Base-by-base conservation (phyloP, 1,140 invertebrate genomes). In the Leptonema lineaticorne region DNA sequence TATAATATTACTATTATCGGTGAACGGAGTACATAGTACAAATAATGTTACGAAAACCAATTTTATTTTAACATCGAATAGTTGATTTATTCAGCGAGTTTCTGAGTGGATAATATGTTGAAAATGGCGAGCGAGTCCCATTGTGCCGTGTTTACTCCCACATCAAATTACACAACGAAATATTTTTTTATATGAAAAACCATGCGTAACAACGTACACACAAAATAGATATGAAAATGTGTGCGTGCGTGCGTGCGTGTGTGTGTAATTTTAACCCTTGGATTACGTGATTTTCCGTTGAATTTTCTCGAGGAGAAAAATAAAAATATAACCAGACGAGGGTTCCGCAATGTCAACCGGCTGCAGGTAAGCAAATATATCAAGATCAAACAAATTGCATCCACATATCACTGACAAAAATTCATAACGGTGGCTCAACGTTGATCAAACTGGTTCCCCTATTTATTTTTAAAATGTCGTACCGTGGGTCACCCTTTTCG, bases 341-440 rank as follows among this genome's bases (percentile, higher is more conserved):
- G n/a, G n/a, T n/a, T n/a, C n/a, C n/a, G n/a, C 69, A 57, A 59
- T 48, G 58, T 45, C n/a, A 20, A n/a, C n/a, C n/a, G n/a, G n/a
- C n/a, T 30, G 14, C 69, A 70, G 69, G 69, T 70, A 67, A 63
- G 56, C 62, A 45, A 69, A 69, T 69, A 62, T 65, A 65, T 69
- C 69, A 66, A 70, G 69, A 70, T 70, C 69, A 70, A 70, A 62
- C 64, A 62, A 67, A 67, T 70, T 67, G 69, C 69, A 70, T 63
- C 63, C 69, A 67, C 69, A 67, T 67, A 67, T 70, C 63, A 67
- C 45, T 46, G 24, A 45, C n/a, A 29, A 20, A 62, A 62, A 67
- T 63, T 70, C 64, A 56, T 45, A 63, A 67, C 30, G 27, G 33
- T 8, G 22, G 6, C 22, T 24, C 59, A 65, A 11, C 37, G 16